These are phyloP conservation scores for Carassius carassius DNA, from an alignment of 2,113 vertebrate species.

Conservation along the genomic window DNA sequence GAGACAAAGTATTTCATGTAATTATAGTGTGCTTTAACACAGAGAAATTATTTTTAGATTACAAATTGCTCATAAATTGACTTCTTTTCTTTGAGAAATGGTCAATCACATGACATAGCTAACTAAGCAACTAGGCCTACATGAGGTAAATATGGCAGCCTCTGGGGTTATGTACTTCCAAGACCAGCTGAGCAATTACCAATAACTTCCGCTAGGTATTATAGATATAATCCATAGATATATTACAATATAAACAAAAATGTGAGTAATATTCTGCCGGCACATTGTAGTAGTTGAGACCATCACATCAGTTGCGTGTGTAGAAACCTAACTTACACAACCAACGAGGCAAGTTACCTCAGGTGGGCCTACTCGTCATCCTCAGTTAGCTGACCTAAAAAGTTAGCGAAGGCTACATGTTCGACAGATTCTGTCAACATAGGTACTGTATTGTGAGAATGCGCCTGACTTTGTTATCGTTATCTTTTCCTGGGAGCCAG, in stretches of 20 bases:
- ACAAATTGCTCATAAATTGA: not conserved
- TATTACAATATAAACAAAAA: too few relatives aligned
- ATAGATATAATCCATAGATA: not conserved
- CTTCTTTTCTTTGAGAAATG: not conserved
- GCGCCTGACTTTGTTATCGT: conserved; percentile 19
- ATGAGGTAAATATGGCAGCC: not conserved
- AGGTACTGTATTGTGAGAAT: conserved; percentile 37
- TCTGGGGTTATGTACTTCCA: not conserved
- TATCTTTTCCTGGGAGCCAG: conserved; percentile 23
- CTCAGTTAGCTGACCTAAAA: conserved; percentile 54
- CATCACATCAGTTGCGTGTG: not conserved
- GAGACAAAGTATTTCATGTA: not conserved
- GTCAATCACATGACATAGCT: not conserved
- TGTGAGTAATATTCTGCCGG: not conserved
- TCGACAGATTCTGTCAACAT: conserved; percentile 15
- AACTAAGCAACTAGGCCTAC: not conserved
- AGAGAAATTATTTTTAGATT: not conserved
- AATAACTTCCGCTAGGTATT: not conserved
- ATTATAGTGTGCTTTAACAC: not conserved
- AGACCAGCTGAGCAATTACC: not conserved
- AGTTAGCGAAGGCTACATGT: not conserved
- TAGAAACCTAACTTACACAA: not conserved
- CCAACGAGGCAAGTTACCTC: not conserved
- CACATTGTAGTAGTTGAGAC: not conserved
- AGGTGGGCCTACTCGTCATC: conserved; percentile 43